Conservation (phyloP, 2,888 invertebrate genomes). For the Gastrophysa polygoni region DNA sequence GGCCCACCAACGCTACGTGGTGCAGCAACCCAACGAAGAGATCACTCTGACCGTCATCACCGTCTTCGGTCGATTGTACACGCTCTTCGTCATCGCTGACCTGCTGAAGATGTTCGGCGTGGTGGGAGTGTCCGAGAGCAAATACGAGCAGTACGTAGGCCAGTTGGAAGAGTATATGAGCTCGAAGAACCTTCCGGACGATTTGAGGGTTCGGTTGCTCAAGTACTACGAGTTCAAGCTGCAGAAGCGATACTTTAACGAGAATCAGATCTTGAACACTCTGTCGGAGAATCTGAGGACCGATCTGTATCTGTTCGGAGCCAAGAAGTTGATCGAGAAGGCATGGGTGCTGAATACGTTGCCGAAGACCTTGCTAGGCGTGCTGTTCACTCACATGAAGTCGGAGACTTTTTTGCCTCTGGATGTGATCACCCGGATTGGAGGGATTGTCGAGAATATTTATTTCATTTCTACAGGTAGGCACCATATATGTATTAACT, state of each 20-base stretch:
- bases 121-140: slow-evolving; percentile 52
- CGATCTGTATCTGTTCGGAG: slow-evolving; percentile 58
- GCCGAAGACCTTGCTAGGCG: slow-evolving; percentile 52
- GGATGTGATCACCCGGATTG: slow-evolving; percentile 58
- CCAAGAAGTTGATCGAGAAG: slow-evolving; percentile 58
- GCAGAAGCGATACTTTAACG: slow-evolving; percentile 62
- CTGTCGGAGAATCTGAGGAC: slow-evolving; percentile 53
- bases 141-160: slow-evolving; percentile 59
- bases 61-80: slow-evolving; percentile 44
- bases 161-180: slow-evolving; percentile 62
- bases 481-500: too few relatives aligned
- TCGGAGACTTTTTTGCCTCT: slow-evolving; percentile 21
- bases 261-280: slow-evolving; percentile 51
- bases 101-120: slow-evolving; percentile 45
- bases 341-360: slow-evolving; percentile 58
- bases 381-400: slow-evolving; percentile 20
- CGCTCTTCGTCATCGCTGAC: slow-evolving; percentile 41
- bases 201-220: slow-evolving; percentile 58
- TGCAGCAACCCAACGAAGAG: slow-evolving; percentile 33
- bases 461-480: slow-evolving; percentile 62
- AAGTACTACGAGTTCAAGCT: slow-evolving; percentile 62
- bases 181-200: slow-evolving; percentile 60
- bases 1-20: slow-evolving; percentile 34
- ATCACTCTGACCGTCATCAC: slow-evolving; percentile 36
- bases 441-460: slow-evolving; percentile 57